Percentiles rank a stretch among this genome's conserved stretches.
Evolutionary conservation across 37 sponge, comb jelly and placozoan genomes (phyloP).

Genomic region (Cliona cf. orientalis): DNA sequence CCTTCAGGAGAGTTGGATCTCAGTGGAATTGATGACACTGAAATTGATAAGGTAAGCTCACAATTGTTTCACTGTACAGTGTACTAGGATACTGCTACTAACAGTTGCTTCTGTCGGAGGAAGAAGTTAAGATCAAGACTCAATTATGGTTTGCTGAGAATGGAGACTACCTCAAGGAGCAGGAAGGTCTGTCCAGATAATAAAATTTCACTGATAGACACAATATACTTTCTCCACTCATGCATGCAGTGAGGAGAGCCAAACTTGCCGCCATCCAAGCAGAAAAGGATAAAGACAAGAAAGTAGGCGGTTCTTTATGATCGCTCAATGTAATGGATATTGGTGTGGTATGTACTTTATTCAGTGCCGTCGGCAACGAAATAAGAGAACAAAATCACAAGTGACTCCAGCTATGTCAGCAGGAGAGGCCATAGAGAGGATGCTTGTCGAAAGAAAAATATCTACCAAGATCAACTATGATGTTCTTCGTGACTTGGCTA

Average conservation of each 20-base stretch:
- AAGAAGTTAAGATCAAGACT: conserved; percentile 84
- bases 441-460: conserved; percentile 94
- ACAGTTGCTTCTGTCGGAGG: conserved; percentile 75
- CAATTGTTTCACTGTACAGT: neutral
- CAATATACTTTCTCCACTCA: neutral
- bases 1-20: conserved; percentile 28
- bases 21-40: conserved; percentile 81
- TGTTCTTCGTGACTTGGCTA: conserved; percentile 75
- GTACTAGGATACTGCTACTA: neutral
- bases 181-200: conserved; percentile 36
- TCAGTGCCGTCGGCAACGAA: neutral
- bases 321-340: neutral
- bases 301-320: conserved; percentile 21
- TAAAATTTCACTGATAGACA: neutral
- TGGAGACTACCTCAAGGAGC: conserved; percentile 84
- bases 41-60: conserved; percentile 75
- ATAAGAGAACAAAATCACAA: neutral
- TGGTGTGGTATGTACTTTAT: neutral
- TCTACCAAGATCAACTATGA: conserved; percentile 96
- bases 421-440: conserved; percentile 95
- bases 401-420: conserved; percentile 62
- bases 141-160: conserved; percentile 91
- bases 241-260: conserved; percentile 41
- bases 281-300: conserved; percentile 42
- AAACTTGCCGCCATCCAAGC: conserved; percentile 43